Evolutionary conservation across 2,113 vertebrate species (phyloP), one percentile per base, ranked within the genome.

Genomic region (Rana temporaria): DNA sequence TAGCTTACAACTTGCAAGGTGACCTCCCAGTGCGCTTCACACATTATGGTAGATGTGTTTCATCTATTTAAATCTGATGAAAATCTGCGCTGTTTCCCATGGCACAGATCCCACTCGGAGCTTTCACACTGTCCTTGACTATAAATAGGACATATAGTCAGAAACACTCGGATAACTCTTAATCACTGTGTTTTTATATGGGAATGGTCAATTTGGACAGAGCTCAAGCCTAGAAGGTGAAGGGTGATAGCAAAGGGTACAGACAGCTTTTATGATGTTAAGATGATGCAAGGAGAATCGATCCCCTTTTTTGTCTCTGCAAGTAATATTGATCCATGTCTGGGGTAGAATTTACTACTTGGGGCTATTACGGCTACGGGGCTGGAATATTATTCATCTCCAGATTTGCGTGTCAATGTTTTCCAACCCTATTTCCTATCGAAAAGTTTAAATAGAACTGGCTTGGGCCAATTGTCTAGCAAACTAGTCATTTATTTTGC

Each of bases 51-150:
- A 81, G 68, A 71, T 60, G 57, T 71, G 79, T 81, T 81, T 81
- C 79, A 81, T 81, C 79, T 81, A 63, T 81, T 72, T 72, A 81
- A 81, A 81, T 81, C 79, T 81, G 79, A 81, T 81, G 79, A 42
- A 72, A 81, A 81, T 81, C 30, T 62, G 65, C 56, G 53, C 78
- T 70, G 67, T 72, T 81, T 72, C 79, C 79, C 67, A 81, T 81
- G 68, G 68, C 79, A 72, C 79, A 62, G 67, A 63, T 81, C 79
- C 79, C 79, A 81, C 22, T 42, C 68, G 18, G 30, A 71, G 79
- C 79, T 81, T 81, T 81, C 30, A 72, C 67, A 30, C 32, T 72
- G 79, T 71, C 79, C 79, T 81, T 81, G 79, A 53, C 67, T 72
- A 81, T 71, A 81, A 81, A 81, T 81, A 81, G 68, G 79, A 71